These are phyloP conservation scores for Trypoxylus dichotomus DNA, from an alignment of 1,140 invertebrate species.

Conservation along the genomic window DNA sequence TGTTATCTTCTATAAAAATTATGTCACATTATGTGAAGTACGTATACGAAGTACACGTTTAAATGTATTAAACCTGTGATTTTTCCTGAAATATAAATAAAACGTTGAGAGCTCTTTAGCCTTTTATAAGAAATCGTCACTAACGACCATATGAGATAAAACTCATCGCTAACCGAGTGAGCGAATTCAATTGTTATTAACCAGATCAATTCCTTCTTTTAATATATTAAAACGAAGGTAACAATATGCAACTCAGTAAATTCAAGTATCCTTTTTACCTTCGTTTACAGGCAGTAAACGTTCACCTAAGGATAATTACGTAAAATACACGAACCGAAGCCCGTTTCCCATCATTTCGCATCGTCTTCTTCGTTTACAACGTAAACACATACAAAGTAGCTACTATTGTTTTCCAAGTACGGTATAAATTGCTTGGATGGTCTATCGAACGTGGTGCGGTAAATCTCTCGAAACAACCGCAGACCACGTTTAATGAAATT, in stretches of 20 bases:
- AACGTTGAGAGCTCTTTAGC: no score
- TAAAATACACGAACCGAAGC: neutral
- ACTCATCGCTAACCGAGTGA: no score
- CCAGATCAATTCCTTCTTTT: no score
- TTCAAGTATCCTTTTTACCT: neutral
- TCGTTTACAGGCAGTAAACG: neutral
- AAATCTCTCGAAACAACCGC: conserved; percentile 8
- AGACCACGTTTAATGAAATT: conserved; percentile 16
- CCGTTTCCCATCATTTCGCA: neutral
- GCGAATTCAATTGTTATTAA: no score
- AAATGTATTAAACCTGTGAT: no score
- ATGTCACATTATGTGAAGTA: no score
- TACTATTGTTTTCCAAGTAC: conserved; percentile 15
- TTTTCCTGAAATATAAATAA: no score
- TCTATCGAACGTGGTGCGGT: neutral
- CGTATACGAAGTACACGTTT: no score
- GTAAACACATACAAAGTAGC: conserved; percentile 2
- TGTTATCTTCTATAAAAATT: no score
- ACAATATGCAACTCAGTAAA: neutral
- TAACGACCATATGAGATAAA: no score
- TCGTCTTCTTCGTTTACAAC: neutral
- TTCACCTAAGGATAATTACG: neutral
- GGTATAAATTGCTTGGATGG: neutral
- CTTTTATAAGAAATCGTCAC: no score
- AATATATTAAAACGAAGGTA: no score